A percentile compares a stretch with the other conserved stretches of the same genome.
phyloP scores from a whole-genome alignment of 2,888 invertebrate genomes.

The Cremastinae sp. region DNA sequence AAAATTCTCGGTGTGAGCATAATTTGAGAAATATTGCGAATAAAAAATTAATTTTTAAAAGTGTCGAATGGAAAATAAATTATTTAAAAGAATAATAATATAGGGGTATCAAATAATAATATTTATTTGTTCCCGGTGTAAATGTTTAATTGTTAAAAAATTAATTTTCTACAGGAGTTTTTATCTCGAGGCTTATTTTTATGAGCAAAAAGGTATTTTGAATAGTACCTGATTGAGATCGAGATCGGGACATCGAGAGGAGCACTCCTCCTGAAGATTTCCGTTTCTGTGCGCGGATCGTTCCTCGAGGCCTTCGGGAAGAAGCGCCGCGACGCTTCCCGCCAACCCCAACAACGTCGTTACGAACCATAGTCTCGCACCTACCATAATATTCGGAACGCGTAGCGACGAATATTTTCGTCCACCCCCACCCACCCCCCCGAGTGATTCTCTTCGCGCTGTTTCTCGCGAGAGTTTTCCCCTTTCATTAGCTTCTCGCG shows the following conservation, averaged over 20 bases:
- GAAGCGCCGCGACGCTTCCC: conserved; percentile 69
- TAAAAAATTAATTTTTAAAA: too few species aligned
- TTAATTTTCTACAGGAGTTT: too few species aligned
- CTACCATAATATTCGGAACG: conserved; percentile 74
- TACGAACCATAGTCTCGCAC: conserved; percentile 71
- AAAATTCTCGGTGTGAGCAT: too few species aligned
- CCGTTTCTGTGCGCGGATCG: conserved; percentile 60
- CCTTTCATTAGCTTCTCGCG: conserved; percentile 29
- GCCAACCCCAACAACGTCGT: conserved; percentile 73
- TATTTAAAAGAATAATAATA: background rate
- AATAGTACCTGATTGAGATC: conserved; percentile 76
- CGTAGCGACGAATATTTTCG: conserved; percentile 4
- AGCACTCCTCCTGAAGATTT: conserved; percentile 75
- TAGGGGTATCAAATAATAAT: too few species aligned
- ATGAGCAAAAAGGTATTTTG: too few species aligned
- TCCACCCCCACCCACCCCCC: conserved; percentile 2
- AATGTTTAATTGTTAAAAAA: too few species aligned
- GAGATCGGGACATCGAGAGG: conserved; percentile 75
- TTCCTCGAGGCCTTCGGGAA: conserved; percentile 72
- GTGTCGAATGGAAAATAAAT: background rate
- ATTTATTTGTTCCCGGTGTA: too few species aligned
- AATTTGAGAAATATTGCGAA: too few species aligned
- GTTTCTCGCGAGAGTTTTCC: conserved; percentile 33
- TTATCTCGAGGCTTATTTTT: too few species aligned
- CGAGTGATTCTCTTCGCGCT: background rate